Evolutionary conservation across 1,140 invertebrate species (phyloP), one percentile per base, ranked within the genome.

Genomic region (Zaprionus taronus): DNA sequence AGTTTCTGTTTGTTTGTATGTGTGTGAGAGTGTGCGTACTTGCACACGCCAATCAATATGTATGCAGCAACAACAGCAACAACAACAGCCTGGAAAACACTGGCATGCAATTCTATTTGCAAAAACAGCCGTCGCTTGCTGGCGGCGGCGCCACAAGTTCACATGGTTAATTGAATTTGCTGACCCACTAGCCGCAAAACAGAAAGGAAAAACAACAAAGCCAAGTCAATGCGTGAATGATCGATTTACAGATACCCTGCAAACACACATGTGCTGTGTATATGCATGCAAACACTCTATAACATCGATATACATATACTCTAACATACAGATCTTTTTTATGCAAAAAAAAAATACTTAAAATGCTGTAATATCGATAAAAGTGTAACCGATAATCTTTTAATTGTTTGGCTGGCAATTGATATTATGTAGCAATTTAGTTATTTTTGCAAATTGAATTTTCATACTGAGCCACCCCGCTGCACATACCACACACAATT

Each of bases 121-220:
- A 67, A 58, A 69, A 64, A 60, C 41, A 55, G 51, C 44, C 44
- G 36, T 64, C 70, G 60, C 36, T 65, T 56, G 41, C 2, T 17
- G 7, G 41, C 41, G 53, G 72, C 73, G 81, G 80, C 83, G 81
- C 84, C 81, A 84, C 83, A 87, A 87, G 83, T 87, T 87, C 83
- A 87, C 67, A 78, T 89, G 79, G 85, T 84, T 89, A 85, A 89
- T 89, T 89, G 79, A 89, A 89, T 89, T 89, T 84, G 81, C 78
- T 89, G 85, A 90, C 84, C 84, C 85, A 90, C 75, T 81, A 73
- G 64, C 73, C 75, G 63, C 65, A 62, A 72, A 58, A 69, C 68
- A 20, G 38, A 63, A 36, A 55, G 41, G 41, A 56, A 79, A 62
- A 58, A 60, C 28, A 72, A 58, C n/a, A 47, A 47, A 17, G 14